Percentiles rank a stretch among this genome's conserved stretches.
Conservation (phyloP, 2,888 invertebrate genomes). For the Coelopa pilipes region DNA sequence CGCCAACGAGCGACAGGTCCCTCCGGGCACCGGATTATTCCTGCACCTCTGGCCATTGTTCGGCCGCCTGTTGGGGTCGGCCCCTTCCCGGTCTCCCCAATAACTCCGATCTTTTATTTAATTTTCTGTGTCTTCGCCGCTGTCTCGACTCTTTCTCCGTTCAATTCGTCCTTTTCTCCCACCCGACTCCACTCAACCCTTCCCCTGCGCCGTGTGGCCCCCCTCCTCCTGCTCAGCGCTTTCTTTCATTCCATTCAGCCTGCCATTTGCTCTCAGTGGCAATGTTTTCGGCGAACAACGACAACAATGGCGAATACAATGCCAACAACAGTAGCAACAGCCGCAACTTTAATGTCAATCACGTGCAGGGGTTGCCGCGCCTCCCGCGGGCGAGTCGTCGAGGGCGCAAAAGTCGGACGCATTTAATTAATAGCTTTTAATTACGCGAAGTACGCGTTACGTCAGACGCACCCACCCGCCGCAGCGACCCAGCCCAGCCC, state of each 20-base stretch:
- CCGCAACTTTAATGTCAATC: constrained; percentile 32
- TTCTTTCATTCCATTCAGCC: constrained; percentile 1
- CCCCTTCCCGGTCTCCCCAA: background rate
- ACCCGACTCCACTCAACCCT: background rate
- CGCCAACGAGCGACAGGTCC: no score
- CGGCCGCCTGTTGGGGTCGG: background rate
- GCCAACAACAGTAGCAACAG: constrained; percentile 23
- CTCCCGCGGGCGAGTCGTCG: background rate
- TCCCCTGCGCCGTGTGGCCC: background rate
- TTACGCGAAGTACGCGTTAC: constrained; percentile 29
- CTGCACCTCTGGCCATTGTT: background rate
- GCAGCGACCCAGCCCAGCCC: background rate
- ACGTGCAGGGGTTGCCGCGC: constrained; percentile 28
- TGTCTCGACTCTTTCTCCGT: background rate
- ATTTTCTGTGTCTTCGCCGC: background rate
- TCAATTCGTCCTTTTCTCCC: background rate
- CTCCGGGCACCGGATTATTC: no score
- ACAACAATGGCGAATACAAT: constrained; percentile 24
- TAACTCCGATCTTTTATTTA: background rate
- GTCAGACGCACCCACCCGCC: background rate
- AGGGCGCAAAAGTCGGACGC: constrained; percentile 4
- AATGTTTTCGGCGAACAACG: background rate
- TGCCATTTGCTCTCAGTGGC: background rate
- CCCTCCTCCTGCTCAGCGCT: background rate
- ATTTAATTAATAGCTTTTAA: constrained; percentile 38